A percentile compares a stretch with the other conserved stretches of the same genome.
phyloP scores from a whole-genome alignment of 2,797 vertebrate species.

The Podarcis siculus region DNA sequence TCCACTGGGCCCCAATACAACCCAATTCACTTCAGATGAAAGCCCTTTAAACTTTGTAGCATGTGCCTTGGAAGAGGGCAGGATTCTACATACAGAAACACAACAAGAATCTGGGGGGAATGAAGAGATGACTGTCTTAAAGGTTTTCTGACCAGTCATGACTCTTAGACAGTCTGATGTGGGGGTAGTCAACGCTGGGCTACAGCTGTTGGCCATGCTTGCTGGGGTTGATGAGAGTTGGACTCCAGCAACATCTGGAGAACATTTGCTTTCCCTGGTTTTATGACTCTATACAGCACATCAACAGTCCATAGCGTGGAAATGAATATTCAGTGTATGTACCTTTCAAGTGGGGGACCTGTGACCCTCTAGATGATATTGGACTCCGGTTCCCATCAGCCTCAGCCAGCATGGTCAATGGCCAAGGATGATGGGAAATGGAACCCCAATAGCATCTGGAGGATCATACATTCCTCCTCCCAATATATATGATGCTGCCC shows the following conservation, averaged over 20 bases:
- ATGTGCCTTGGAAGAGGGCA: conserved; percentile 18
- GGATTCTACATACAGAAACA: background rate
- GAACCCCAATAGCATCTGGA: no score
- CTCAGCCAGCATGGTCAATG: no score
- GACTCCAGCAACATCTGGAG: background rate
- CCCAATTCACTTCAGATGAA: conserved; percentile 22
- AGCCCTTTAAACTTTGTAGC: background rate
- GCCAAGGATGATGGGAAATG: no score
- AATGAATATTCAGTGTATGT: background rate
- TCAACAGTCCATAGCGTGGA: background rate
- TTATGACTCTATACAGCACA: background rate
- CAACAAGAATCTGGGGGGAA: background rate
- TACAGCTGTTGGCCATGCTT: background rate
- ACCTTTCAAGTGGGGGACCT: no score
- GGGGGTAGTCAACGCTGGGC: background rate
- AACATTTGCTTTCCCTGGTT: background rate
- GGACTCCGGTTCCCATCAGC: no score
- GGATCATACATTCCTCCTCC: no score
- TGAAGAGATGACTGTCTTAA: background rate
- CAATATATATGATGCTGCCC: background rate
- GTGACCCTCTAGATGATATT: no score
- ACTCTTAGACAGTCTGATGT: no score
- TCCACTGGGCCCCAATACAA: background rate
- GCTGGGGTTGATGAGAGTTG: background rate
- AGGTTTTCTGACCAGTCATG: background rate